Conservation (phyloP, 2,113 vertebrate genomes). For the Turdus rufiventris region DNA sequence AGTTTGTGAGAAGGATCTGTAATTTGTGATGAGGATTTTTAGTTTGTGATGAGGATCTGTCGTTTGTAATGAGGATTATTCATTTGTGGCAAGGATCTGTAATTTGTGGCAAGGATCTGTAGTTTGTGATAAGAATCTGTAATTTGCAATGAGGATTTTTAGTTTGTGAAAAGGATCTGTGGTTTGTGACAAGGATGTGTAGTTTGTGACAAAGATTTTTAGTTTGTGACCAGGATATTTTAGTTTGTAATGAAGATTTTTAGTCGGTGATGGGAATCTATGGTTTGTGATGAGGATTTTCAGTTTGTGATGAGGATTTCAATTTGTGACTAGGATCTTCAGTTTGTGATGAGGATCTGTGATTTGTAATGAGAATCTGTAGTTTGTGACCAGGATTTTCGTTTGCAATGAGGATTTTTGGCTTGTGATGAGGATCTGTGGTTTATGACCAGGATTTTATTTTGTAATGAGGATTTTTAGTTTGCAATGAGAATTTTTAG, state of each 20-base stretch:
- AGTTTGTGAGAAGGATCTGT: fast-evolving
- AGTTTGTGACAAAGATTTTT: too few relatives aligned
- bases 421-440: not conserved
- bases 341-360: not conserved
- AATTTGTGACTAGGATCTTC: fast-evolving
- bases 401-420: not conserved
- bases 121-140: too few relatives aligned
- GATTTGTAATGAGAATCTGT: not conserved
- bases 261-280: too few relatives aligned
- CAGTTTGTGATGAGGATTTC: fast-evolving
- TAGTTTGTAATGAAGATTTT: too few relatives aligned
- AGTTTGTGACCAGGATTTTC: not conserved
- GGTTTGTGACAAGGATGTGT: too few relatives aligned
- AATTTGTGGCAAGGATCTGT: not conserved
- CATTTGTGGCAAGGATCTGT: not conserved
- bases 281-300: fast-evolving
- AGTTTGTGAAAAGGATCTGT: too few relatives aligned
- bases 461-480: not conserved
- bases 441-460: fast-evolving
- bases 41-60: fast-evolving
- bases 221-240: too few relatives aligned
- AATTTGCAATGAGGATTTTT: too few relatives aligned
- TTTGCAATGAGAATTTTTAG: not conserved
- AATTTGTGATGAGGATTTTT: not conserved
- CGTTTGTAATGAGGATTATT: fast-evolving